These are phyloP conservation scores for Thereva nobilitata DNA, from an alignment of 2,888 invertebrate species.

Conservation along the genomic window DNA sequence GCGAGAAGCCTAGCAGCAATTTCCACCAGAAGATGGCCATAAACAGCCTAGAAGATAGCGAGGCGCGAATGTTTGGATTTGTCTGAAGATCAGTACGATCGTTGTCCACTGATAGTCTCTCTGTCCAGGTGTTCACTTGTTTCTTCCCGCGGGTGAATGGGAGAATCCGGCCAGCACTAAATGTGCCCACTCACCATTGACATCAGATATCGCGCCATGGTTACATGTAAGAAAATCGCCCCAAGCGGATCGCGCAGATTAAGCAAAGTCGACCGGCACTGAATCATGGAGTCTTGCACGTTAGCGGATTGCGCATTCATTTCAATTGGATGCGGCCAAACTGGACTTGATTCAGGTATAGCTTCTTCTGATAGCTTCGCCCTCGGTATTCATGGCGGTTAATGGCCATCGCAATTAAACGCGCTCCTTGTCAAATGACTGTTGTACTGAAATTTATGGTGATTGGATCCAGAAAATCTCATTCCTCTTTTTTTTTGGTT, in stretches of 20 bases:
- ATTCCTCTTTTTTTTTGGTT: constrained; percentile 8
- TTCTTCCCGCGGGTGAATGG: constrained; percentile 28
- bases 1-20: too few relatives aligned
- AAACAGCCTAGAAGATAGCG: neutral
- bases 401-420: constrained; percentile 35
- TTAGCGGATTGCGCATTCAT: constrained; percentile 28
- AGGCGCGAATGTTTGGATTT: neutral
- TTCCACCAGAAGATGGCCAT: constrained; percentile 7
- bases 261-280: constrained; percentile 25
- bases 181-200: constrained; percentile 34
- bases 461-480: constrained; percentile 29
- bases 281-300: constrained; percentile 29
- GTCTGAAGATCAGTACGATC: neutral
- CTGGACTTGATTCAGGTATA: constrained; percentile 16
- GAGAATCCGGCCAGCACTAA: constrained; percentile 12
- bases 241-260: constrained; percentile 18
- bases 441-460: constrained; percentile 32
- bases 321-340: constrained; percentile 31
- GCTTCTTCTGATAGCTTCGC: constrained; percentile 2
- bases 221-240: constrained; percentile 20
- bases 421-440: constrained; percentile 32
- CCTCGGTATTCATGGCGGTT: constrained; percentile 23
- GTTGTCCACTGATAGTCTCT: neutral
- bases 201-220: constrained; percentile 27
- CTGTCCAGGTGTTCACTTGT: constrained; percentile 28